phyloP scores from a whole-genome alignment of 2,113 vertebrate species.

The Zapornia atra region DNA sequence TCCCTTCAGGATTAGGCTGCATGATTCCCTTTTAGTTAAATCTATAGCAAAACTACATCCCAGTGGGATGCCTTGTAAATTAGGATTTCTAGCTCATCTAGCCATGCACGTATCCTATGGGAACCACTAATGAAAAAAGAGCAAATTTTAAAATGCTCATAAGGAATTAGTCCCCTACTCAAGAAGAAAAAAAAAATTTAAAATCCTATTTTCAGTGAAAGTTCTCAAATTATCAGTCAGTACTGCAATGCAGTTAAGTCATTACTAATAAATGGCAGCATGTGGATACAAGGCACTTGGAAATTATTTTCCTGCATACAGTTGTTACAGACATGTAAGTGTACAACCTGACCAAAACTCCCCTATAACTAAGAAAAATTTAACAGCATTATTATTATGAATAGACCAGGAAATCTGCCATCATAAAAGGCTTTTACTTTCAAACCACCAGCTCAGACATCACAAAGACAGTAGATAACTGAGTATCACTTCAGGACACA shows the following conservation, averaged over 20 bases:
- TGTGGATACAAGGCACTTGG: background rate
- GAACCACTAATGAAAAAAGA: background rate
- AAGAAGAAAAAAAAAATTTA: background rate
- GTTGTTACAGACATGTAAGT: background rate
- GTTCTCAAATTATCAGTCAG: background rate
- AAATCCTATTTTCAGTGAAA: background rate
- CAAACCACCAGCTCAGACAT: background rate
- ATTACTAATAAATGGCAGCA: background rate
- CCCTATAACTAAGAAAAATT: background rate
- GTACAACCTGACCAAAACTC: background rate
- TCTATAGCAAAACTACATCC: background rate
- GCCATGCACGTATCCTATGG: background rate
- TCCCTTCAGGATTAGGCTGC: background rate
- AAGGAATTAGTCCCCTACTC: background rate
- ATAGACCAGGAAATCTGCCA: background rate
- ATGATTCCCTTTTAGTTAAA: background rate
- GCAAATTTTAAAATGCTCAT: background rate
- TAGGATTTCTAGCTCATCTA: background rate
- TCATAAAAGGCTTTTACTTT: background rate
- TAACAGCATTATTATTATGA: background rate
- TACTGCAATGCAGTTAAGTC: background rate
- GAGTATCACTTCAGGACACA: background rate
- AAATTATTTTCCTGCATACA: background rate
- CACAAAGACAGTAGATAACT: background rate
- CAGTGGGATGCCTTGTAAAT: background rate